phyloP scores from a whole-genome alignment of 2,797 vertebrate species.

The Sandelia bainsii region DNA sequence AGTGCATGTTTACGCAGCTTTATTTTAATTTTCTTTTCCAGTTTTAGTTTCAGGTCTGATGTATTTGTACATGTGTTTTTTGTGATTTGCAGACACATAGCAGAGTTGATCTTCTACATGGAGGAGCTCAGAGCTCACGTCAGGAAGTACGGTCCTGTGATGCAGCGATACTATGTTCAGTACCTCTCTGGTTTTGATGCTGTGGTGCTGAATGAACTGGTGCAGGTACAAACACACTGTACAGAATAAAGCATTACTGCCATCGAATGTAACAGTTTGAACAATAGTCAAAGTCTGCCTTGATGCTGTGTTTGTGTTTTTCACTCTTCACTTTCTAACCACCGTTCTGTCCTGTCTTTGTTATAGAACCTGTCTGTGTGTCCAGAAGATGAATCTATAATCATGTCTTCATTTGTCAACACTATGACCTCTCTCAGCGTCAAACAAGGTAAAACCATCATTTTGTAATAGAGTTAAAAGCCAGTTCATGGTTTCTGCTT shows the following conservation, averaged over 20 bases:
- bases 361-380: conserved; percentile 97
- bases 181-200: conserved; percentile 98
- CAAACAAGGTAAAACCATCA: conserved; percentile 90
- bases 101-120: conserved; percentile 99
- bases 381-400: conserved; percentile 98
- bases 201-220: conserved; percentile 97
- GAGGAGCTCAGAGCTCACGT: conserved; percentile 97
- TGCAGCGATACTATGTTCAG: conserved; percentile 98
- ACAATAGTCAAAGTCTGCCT: too few relatives aligned
- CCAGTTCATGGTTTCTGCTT: too few relatives aligned
- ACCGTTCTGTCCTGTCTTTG: neutral
- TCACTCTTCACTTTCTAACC: neutral
- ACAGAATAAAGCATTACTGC: too few relatives aligned
- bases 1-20: neutral
- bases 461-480: too few relatives aligned
- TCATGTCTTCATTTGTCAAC: conserved; percentile 99
- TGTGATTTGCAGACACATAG: conserved; percentile 89
- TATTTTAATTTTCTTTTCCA: neutral
- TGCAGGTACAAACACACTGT: conserved; percentile 86
- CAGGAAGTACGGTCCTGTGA: conserved; percentile 95
- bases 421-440: conserved; percentile 99
- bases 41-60: neutral
- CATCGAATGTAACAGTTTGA: too few relatives aligned
- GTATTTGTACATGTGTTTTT: conserved; percentile 5
- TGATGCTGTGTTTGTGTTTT: neutral